These are phyloP conservation scores for Poeciliopsis turrubarensis DNA, from an alignment of 2,113 vertebrate genomes.

Conservation along the genomic window DNA sequence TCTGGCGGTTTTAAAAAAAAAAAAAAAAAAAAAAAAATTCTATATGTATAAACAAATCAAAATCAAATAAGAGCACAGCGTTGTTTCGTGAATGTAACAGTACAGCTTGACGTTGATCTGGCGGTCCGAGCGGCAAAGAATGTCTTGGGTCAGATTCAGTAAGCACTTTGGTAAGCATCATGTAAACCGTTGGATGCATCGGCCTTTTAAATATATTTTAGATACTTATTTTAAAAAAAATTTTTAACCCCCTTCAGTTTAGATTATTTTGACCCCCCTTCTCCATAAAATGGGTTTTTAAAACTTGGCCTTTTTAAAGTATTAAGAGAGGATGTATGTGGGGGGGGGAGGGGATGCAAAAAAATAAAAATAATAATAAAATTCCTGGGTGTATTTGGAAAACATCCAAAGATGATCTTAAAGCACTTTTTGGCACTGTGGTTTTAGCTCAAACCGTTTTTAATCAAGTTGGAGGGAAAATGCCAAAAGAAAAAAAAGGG, in stretches of 20 bases:
- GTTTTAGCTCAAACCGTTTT: conserved; percentile 75
- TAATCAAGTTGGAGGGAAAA: conserved; percentile 67
- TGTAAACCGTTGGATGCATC: conserved; percentile 70
- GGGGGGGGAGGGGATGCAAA: background rate
- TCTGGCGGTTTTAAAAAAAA: conserved; percentile 40
- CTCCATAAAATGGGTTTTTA: conserved; percentile 74
- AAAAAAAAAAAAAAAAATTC: no score
- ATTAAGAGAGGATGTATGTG: conserved; percentile 37
- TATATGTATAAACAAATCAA: no score
- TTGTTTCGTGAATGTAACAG: conserved; percentile 73
- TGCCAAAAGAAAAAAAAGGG: conserved; percentile 51
- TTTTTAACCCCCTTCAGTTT: background rate
- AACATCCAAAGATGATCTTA: conserved; percentile 83
- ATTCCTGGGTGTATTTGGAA: conserved; percentile 76
- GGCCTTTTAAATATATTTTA: conserved; percentile 58
- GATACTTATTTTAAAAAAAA: conserved; percentile 26
- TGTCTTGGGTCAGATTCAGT: conserved; percentile 73
- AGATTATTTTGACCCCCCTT: conserved; percentile 31
- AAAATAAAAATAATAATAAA: conserved; percentile 4
- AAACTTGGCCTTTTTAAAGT: conserved; percentile 68
- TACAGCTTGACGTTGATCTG: conserved; percentile 54
- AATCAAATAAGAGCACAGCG: conserved; percentile 59
- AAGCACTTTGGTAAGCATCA: conserved; percentile 78
- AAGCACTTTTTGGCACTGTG: conserved; percentile 83
- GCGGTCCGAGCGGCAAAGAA: conserved; percentile 62